Base-by-base conservation (phyloP, 92 coral and sea anemone species). In the Galaxea fascicularis region DNA sequence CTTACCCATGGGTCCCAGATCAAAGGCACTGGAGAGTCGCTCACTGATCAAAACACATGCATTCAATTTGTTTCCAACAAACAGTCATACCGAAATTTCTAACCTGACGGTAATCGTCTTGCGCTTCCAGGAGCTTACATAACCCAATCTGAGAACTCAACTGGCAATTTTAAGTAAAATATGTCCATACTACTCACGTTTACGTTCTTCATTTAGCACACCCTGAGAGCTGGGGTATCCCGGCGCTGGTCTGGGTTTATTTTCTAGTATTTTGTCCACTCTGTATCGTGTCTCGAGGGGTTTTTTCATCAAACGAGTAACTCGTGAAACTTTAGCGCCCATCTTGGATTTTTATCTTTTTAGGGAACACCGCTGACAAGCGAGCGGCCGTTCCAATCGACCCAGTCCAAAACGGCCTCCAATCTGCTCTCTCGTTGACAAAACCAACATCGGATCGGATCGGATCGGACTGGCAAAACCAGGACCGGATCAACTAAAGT, bases 241-340 rank as follows among this genome's bases (percentile, higher is more conserved):
- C 59, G 99, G 99, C 20, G 99, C 99, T 52, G 80, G 54, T 62
- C 25, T 75, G 8, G 99, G 99, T 67, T 97, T 88, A 17, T 88
- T 85, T 13, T 97, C 98, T 13, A 97, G 87, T 60, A 93, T 86
- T 86, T 88, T 91, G 52, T 94, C 97, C 28, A 95, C 89, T 51
- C 72, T 82, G 58, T 95, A 57, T 79, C 79, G 93, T 46, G 96
- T 58, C 82, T 96, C 94, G 0, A 94, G 71, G 0, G 99, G 98
- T 80, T 84, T 83, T 72, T 80, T 91, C 57, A 94, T 44, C 25
- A 87, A 81, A 25, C 98, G 99, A 66, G 70, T 78, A 15, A 93
- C 29, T 29, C 87, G 95, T 20, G 98, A 90, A 73, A 95, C 26
- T 17, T 74, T 80, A 18, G 94, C 92, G 52, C 99, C 99, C 99